Conservation (phyloP, 2,797 vertebrate species). For the Mallotus villosus region DNA sequence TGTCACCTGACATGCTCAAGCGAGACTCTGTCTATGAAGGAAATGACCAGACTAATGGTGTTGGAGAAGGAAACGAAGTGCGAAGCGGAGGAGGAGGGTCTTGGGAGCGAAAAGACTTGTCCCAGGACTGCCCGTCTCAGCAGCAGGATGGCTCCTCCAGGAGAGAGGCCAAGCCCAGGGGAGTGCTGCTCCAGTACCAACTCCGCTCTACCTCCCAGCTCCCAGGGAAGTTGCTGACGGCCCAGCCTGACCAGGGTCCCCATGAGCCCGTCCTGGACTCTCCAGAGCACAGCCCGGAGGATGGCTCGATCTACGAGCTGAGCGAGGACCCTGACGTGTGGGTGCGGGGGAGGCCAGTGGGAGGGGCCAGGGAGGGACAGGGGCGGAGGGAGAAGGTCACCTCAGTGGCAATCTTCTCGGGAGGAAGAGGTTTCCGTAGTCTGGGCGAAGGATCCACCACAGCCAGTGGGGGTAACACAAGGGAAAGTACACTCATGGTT, state of each 20-base stretch:
- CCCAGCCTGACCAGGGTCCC: conserved; percentile 58
- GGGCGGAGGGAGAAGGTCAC: conserved; percentile 79
- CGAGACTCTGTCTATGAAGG: conserved; percentile 71
- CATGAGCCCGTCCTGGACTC: conserved; percentile 2
- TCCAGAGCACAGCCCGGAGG: conserved; percentile 80
- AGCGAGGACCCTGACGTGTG: conserved; percentile 87
- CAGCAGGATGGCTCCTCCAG: conserved; percentile 28
- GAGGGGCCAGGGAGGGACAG: conserved; percentile 33
- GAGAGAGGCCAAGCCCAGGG: conserved; percentile 74
- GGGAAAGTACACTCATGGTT: conserved; percentile 82
- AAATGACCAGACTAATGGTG: neutral
- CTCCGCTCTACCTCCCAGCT: conserved; percentile 86
- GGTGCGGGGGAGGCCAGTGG: conserved; percentile 74
- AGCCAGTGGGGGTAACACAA: conserved; percentile 45
- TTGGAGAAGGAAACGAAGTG: conserved; percentile 8
- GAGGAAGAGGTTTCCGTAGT: conserved; percentile 83
- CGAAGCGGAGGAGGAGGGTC: conserved; percentile 47
- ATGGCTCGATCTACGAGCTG: conserved; percentile 89
- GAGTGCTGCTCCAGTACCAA: conserved; percentile 82
- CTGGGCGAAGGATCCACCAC: conserved; percentile 50
- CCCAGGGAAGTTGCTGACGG: conserved; percentile 81
- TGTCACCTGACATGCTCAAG: conserved; percentile 81
- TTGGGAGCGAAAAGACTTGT: conserved; percentile 52
- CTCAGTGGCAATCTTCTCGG: conserved; percentile 83
- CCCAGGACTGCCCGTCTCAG: conserved; percentile 50